phyloP scores from a whole-genome alignment of 1,140 invertebrate genomes.

The Diprion similis region DNA sequence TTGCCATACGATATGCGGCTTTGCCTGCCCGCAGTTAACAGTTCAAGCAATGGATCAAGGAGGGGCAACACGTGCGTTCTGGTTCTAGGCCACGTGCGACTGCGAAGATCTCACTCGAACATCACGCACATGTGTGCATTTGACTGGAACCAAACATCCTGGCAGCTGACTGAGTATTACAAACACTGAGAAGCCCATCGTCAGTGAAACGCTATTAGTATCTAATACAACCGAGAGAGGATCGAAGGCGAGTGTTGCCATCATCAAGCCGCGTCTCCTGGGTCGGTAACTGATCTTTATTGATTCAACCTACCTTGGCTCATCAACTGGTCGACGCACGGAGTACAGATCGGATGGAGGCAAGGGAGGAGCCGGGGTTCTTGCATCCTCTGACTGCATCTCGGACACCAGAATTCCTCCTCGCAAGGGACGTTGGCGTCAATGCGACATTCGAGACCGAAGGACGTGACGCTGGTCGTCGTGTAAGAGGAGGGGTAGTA shows the following conservation, averaged over 20 bases:
- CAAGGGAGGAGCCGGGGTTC: constrained; percentile 54
- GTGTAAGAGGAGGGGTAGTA: constrained; percentile 26
- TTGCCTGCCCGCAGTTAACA: too few species aligned
- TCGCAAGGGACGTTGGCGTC: constrained; percentile 11
- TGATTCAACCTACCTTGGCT: constrained; percentile 29
- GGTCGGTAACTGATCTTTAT: too few species aligned
- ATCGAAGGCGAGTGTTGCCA: too few species aligned
- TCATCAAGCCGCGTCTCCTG: too few species aligned
- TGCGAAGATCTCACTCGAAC: neutral
- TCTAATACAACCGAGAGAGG: too few species aligned
- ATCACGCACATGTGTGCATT: neutral
- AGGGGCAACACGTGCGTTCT: neutral
- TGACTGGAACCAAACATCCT: neutral
- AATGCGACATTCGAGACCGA: constrained; percentile 11
- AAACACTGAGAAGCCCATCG: too few species aligned
- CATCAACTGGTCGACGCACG: constrained; percentile 48
- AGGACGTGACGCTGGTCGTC: constrained; percentile 15
- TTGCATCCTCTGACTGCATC: constrained; percentile 48
- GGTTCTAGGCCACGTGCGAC: neutral
- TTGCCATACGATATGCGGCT: neutral
- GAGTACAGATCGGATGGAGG: constrained; percentile 51
- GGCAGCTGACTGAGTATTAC: neutral
- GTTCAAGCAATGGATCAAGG: neutral
- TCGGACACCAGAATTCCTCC: constrained; percentile 48
- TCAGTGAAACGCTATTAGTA: too few species aligned